A percentile compares a stretch with the other conserved stretches of the same genome.
Evolutionary conservation across 2,888 invertebrate species (phyloP).

Genomic region (Melinaea menophilus): DNA sequence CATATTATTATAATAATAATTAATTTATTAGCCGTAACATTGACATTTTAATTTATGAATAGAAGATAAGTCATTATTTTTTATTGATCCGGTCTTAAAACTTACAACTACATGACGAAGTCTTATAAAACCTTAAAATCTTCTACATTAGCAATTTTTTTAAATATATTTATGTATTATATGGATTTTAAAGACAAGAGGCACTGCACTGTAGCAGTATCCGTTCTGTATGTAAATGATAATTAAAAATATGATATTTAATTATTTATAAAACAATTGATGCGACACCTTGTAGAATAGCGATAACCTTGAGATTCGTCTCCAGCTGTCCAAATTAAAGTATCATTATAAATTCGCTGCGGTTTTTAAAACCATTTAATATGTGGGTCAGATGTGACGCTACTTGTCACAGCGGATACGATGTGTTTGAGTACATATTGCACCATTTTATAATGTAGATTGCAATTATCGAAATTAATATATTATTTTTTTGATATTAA

Average conservation of each 20-base stretch:
- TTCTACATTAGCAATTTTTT: background rate
- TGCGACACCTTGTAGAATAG: constrained; percentile 9
- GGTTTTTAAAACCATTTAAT: constrained; percentile 44
- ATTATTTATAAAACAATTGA: background rate
- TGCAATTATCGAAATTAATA: background rate
- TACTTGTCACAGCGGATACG: background rate
- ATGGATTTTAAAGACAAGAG: too few relatives aligned
- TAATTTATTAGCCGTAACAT: background rate
- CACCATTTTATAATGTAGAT: background rate
- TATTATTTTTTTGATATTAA: background rate
- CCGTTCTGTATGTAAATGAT: background rate
- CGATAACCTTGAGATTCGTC: constrained; percentile 16
- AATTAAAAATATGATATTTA: background rate
- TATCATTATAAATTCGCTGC: constrained; percentile 37
- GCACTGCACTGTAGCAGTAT: too few relatives aligned
- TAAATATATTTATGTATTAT: too few relatives aligned
- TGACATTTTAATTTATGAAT: background rate
- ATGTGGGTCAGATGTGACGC: constrained; percentile 25
- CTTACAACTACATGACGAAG: background rate
- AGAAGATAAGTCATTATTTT: background rate
- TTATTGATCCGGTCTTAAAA: background rate
- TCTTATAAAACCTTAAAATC: background rate
- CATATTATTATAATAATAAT: too few relatives aligned
- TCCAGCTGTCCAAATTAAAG: constrained; percentile 30
- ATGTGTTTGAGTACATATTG: background rate